These are phyloP conservation scores for Sebastes cheni DNA, from an alignment of 2,797 vertebrate genomes.

Conservation along the genomic window DNA sequence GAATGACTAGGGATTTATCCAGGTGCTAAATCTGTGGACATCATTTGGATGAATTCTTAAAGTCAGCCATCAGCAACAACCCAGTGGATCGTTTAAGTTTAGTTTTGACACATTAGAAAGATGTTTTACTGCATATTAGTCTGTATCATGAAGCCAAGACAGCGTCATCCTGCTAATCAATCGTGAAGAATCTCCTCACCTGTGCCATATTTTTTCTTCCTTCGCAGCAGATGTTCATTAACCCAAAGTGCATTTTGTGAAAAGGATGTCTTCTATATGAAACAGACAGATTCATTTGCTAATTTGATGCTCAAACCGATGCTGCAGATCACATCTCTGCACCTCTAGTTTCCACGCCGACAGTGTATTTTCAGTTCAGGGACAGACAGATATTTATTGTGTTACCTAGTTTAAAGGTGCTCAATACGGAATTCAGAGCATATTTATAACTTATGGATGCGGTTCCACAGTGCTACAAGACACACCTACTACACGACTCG, in stretches of 20 bases:
- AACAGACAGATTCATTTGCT: background rate
- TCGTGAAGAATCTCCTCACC: background rate
- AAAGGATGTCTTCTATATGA: background rate
- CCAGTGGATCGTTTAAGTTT: background rate
- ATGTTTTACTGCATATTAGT: background rate
- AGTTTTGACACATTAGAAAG: background rate
- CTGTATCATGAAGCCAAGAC: background rate
- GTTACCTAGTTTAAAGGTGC: too few relatives aligned
- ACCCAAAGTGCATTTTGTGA: background rate
- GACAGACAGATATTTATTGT: background rate
- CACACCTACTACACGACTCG: too few relatives aligned
- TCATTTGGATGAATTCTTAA: background rate
- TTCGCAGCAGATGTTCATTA: background rate
- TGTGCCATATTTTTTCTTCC: background rate
- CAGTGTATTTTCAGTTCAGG: background rate
- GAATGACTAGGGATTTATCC: background rate
- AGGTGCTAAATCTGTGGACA: background rate
- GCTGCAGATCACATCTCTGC: background rate
- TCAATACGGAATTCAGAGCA: too few relatives aligned
- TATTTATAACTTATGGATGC: too few relatives aligned
- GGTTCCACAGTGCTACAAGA: too few relatives aligned
- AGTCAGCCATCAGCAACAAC: background rate
- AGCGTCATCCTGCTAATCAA: background rate
- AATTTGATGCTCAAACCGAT: background rate
- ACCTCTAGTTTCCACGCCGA: background rate